phyloP scores from a whole-genome alignment of 2,888 invertebrate species.

The Spilosoma lubricipeda region DNA sequence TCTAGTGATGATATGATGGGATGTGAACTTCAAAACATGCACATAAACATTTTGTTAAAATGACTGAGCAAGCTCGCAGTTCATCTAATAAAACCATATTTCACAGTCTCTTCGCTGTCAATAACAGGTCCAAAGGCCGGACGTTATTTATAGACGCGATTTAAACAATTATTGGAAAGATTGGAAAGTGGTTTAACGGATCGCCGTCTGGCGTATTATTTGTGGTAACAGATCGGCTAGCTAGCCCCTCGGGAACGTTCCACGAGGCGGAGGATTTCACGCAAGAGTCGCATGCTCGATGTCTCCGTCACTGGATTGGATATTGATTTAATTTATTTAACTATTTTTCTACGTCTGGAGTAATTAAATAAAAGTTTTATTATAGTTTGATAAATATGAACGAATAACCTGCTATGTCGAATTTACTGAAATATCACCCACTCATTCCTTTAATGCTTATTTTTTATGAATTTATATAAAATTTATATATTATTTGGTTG shows the following conservation, averaged over 20 bases:
- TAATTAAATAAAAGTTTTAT: too few species aligned
- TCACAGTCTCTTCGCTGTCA: not conserved
- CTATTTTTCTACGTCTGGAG: not conserved
- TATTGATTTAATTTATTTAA: constrained; percentile 43
- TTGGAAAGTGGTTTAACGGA: constrained; percentile 56
- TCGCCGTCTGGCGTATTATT: constrained; percentile 54
- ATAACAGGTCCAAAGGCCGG: not conserved
- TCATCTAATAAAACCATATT: constrained; percentile 18
- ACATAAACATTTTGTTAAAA: not conserved
- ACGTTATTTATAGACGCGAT: constrained; percentile 38
- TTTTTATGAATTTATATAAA: too few species aligned
- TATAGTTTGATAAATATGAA: too few species aligned
- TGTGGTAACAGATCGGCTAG: constrained; percentile 55
- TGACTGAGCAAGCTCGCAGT: not conserved
- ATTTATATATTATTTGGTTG: too few species aligned
- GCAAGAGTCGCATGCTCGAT: constrained; percentile 29
- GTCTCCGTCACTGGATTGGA: constrained; percentile 32
- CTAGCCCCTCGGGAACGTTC: constrained; percentile 51
- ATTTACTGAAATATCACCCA: too few species aligned
- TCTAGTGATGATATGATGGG: too few species aligned
- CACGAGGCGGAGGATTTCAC: constrained; percentile 46
- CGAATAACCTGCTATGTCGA: too few species aligned
- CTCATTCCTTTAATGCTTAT: too few species aligned
- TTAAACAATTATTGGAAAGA: constrained; percentile 50
- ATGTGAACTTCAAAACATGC: not conserved